phyloP scores from a whole-genome alignment of 1,140 invertebrate genomes.

The Oreohelix idahoensis region DNA sequence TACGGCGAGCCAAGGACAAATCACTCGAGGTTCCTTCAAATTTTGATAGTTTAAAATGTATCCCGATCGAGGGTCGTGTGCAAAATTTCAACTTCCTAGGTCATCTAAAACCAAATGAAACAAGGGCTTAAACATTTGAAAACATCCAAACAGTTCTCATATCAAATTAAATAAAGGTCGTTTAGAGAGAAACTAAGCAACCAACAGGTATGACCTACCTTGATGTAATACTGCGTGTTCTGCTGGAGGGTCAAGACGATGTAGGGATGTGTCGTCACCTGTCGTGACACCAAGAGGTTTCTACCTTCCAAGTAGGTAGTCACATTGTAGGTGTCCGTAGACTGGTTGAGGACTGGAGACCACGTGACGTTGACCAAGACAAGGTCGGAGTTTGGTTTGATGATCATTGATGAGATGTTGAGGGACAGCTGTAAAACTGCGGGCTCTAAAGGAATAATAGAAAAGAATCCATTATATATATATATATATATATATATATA shows the following conservation, averaged over 20 bases:
- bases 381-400: background rate
- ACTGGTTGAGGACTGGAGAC: constrained; percentile 36
- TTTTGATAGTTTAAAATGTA: too few relatives aligned
- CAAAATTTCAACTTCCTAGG: too few relatives aligned
- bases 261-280: background rate
- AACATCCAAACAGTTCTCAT: too few relatives aligned
- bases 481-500: too few relatives aligned
- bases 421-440: background rate
- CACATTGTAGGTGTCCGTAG: constrained; percentile 24
- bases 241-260: constrained; percentile 15
- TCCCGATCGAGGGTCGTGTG: too few relatives aligned
- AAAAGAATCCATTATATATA: too few relatives aligned
- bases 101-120: too few relatives aligned
- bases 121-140: too few relatives aligned
- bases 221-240: constrained; percentile 24
- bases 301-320: constrained; percentile 7
- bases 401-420: constrained; percentile 24
- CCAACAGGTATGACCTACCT: constrained; percentile 3
- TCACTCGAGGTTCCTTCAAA: too few relatives aligned
- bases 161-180: too few relatives aligned
- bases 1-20: too few relatives aligned
- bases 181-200: too few relatives aligned
- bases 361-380: constrained; percentile 46
- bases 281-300: background rate
- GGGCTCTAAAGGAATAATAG: constrained; percentile 4